phyloP scores from a whole-genome alignment of 2,113 vertebrate genomes.

The Micronisus gabar region DNA sequence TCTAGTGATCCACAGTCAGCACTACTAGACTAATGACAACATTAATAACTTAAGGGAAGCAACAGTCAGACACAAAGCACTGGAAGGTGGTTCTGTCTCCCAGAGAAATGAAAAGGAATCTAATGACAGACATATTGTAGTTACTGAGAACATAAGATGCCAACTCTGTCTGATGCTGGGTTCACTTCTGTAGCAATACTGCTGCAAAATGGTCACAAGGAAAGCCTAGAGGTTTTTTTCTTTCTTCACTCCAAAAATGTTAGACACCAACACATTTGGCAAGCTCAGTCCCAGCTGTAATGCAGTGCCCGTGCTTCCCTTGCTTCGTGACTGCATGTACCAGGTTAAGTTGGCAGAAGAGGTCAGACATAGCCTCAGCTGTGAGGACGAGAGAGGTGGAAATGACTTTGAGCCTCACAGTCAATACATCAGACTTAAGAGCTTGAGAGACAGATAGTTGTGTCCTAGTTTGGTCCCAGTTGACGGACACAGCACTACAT shows the following conservation, averaged over 20 bases:
- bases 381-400: neutral
- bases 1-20: constrained; percentile 8
- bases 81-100: neutral
- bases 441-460: neutral
- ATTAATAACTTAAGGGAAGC: constrained; percentile 52
- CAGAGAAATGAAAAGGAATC: neutral
- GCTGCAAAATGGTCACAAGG: neutral
- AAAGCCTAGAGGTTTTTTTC: neutral
- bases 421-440: neutral
- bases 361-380: neutral
- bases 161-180: neutral
- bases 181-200: neutral
- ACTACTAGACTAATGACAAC: constrained; percentile 16
- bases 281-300: neutral
- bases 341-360: neutral
- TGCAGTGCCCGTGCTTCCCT: neutral
- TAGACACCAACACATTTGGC: neutral
- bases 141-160: neutral
- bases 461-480: neutral
- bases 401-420: neutral
- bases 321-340: neutral
- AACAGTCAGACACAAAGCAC: neutral
- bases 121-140: neutral
- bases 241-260: neutral
- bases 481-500: neutral